Evolutionary conservation across 2,888 invertebrate genomes (phyloP), one percentile per base, ranked within the genome.

Genomic region (Drosophila infuscata): DNA sequence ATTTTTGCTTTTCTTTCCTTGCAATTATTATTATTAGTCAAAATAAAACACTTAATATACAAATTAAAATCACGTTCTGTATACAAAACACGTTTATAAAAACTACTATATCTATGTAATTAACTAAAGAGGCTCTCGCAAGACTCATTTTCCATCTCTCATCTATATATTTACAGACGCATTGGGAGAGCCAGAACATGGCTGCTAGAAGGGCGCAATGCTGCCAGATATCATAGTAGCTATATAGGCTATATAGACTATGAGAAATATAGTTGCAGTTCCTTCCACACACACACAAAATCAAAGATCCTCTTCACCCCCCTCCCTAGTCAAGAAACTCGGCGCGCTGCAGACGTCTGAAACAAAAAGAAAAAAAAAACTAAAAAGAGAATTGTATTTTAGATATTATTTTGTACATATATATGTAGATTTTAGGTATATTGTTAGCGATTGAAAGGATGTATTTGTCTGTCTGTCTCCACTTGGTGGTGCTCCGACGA

Each of bases 91-190:
- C 60, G 17, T 59, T 56, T 51, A 60, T 61, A 32, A 71, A 56
- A 70, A 43, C 17, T 29, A 11, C 9, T 54, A 6, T 38, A 54
- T 20, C 20, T 36, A 36, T 54, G 46, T 46, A 63, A 49, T 61
- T 60, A 63, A 54, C 36, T 61, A 30, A 60, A 30, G 48, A 68
- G 71, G 30, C 41, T 30, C 65, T 74, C 52, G 80, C 80, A 66
- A 69, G 82, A 84, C 85, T 89, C 85, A 85, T 69, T 46, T 46
- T 53, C 75, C 80, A 76, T 74, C 70, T 89, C 52, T 85, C 89
- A 82, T 88, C 82, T 91, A 82, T 90, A 74, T 91, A 90, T 86
- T 91, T 91, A 73, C 90, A 91, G 90, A 89, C 86, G 73, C 80
- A 81, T 88, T 89, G 83, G 88, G 89, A 85, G 79, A 71, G 82